These are phyloP conservation scores for Drosophila serrata DNA, from an alignment of 1,140 invertebrate species.

Conservation along the genomic window DNA sequence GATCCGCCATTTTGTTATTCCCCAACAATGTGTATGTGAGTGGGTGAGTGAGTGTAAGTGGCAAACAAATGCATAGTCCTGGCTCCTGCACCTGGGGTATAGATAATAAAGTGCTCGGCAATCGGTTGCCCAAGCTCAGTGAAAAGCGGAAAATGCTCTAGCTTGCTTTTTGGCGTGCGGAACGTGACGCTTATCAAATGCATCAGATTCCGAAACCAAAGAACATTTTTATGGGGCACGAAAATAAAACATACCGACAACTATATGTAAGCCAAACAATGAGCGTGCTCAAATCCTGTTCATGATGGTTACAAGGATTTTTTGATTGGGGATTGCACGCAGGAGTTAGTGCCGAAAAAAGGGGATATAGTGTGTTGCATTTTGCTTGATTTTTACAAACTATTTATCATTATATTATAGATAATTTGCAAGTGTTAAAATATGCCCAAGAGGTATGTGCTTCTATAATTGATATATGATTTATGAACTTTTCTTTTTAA, in stretches of 20 bases:
- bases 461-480: no score
- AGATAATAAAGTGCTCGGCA: slow-evolving; percentile 72
- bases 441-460: no score
- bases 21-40: slow-evolving; percentile 9
- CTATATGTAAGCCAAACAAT: slow-evolving; percentile 22
- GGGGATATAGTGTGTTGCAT: neutral
- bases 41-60: slow-evolving; percentile 46
- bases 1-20: slow-evolving; percentile 67
- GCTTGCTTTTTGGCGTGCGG: slow-evolving; percentile 65
- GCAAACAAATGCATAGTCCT: slow-evolving; percentile 72
- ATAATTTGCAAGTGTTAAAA: no score
- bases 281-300: slow-evolving; percentile 9
- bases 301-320: slow-evolving; percentile 3
- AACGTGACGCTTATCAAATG: slow-evolving; percentile 82
- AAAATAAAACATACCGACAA: slow-evolving; percentile 26
- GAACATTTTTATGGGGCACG: slow-evolving; percentile 30
- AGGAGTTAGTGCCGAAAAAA: neutral
- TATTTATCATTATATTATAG: neutral
- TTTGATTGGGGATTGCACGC: slow-evolving; percentile 1
- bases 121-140: slow-evolving; percentile 42
- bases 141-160: slow-evolving; percentile 47
- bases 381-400: neutral
- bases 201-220: slow-evolving; percentile 58
- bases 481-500: no score
- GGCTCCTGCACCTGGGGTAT: slow-evolving; percentile 22